Conservation (phyloP, 2,113 vertebrate species). For the Centropristis striata region DNA sequence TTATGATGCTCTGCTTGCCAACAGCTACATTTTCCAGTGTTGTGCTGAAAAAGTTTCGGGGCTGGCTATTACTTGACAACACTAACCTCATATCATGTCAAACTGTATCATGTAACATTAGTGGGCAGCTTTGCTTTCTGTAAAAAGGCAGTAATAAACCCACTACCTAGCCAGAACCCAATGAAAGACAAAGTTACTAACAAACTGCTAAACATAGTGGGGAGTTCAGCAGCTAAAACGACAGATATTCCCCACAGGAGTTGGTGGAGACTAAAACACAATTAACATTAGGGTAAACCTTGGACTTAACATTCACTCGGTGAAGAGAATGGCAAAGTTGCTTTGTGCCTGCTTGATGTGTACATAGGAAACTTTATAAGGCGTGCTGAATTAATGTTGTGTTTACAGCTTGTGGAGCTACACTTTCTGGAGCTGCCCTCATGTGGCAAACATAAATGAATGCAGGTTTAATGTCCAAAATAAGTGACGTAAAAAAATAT, state of each 20-base stretch:
- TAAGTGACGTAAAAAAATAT: not conserved
- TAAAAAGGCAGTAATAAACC: too few relatives aligned
- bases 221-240: not conserved
- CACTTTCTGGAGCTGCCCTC: too few relatives aligned
- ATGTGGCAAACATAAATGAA: not conserved
- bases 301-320: too few relatives aligned
- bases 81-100: not conserved
- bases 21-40: not conserved
- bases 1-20: not conserved
- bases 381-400: too few relatives aligned
- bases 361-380: too few relatives aligned
- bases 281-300: not conserved
- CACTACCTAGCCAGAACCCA: not conserved
- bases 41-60: not conserved
- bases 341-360: too few relatives aligned
- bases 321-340: too few relatives aligned
- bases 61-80: not conserved
- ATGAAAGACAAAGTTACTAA: not conserved
- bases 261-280: not conserved
- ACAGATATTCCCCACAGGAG: not conserved
- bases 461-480: not conserved
- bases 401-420: too few relatives aligned
- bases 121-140: too few relatives aligned
- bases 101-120: not conserved
- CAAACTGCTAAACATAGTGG: not conserved